Base-by-base conservation (phyloP, 2,888 invertebrate genomes). In the Mythimna vitellina region DNA sequence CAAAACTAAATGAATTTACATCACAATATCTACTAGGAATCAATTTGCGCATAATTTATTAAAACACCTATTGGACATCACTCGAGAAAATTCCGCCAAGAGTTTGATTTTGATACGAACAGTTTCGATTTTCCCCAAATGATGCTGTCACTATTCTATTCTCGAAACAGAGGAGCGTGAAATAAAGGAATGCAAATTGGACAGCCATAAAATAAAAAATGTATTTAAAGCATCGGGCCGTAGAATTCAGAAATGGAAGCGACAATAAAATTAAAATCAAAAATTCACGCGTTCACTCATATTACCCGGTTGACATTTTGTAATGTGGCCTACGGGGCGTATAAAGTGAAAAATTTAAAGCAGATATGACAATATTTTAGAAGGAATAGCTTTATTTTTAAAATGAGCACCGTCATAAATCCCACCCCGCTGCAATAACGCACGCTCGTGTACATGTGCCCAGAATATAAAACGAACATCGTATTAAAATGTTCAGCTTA, bases 351-450 rank as follows among this genome's bases (percentile, higher is more conserved):
- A 95, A 95, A 94, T 96, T 96, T 95, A 95, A 95, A 93, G 90
- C 92, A 93, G 92, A 95, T 89, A 88, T 94, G 96, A 95, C 95
- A 94, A 94, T 96, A 95, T 96, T 95, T 96, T 94, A 95, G 92
- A 92, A 92, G 89, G 92, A 95, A 95, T 95, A 93, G 96, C 94
- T 94, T 94, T 94, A 95, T 95, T 95, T 94, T 94, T 93, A 94
- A 95, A 95, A 93, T 91, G 94, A 92, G 93, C 87, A 89, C 88
- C 86, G 90, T 91, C 92, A 92, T 95, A 96, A 95, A 95, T 95
- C 92, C 91, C 89, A 89, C 88, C 86, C 86, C 83, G 89, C 90
- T 92, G 94, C 94, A 94, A 96, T 96, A 95, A 95, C 93, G 92
- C 89, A 90, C 90, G 90, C 87, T 81, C 89, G 89, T 86, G 88